Percentiles rank a stretch among this genome's conserved stretches.
Conservation (phyloP, 2,888 invertebrate species). For the Agrotis segetum region DNA sequence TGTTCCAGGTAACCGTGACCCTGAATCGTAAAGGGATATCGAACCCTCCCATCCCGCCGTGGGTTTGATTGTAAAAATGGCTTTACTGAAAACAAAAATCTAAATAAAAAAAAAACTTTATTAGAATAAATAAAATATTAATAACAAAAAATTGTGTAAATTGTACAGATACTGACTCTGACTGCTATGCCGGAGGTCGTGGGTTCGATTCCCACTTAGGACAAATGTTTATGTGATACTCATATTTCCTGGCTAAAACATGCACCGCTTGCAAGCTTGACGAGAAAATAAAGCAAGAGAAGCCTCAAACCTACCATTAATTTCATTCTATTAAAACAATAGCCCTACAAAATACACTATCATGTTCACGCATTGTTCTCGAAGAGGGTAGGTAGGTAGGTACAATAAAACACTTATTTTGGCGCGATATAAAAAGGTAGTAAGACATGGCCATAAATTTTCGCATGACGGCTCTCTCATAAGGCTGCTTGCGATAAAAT, state of each 20-base stretch:
- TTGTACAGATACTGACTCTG: too few species aligned
- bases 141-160: too few species aligned
- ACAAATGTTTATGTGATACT: too few species aligned
- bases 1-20: too few species aligned
- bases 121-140: too few species aligned
- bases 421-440: conserved; percentile 62
- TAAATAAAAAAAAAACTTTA: too few species aligned
- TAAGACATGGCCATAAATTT: conserved; percentile 62
- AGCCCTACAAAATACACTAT: conserved; percentile 16
- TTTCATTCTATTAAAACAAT: conserved; percentile 29
- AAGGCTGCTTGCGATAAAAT: conserved; percentile 62
- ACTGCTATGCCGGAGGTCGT: too few species aligned
- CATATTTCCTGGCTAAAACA: background rate
- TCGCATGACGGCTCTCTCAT: conserved; percentile 65
- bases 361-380: conserved; percentile 34
- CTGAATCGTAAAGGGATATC: too few species aligned
- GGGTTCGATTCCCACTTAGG: too few species aligned
- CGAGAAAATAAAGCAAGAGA: background rate
- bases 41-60: too few species aligned
- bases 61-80: too few species aligned
- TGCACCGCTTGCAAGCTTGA: background rate
- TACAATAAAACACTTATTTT: conserved; percentile 61
- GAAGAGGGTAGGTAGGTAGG: conserved; percentile 31
- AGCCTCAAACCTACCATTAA: background rate
- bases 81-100: too few species aligned